Percentiles rank a stretch among this genome's conserved stretches.
Conservation (phyloP, 2,113 vertebrate genomes). For the Notarius quadriscutis region DNA sequence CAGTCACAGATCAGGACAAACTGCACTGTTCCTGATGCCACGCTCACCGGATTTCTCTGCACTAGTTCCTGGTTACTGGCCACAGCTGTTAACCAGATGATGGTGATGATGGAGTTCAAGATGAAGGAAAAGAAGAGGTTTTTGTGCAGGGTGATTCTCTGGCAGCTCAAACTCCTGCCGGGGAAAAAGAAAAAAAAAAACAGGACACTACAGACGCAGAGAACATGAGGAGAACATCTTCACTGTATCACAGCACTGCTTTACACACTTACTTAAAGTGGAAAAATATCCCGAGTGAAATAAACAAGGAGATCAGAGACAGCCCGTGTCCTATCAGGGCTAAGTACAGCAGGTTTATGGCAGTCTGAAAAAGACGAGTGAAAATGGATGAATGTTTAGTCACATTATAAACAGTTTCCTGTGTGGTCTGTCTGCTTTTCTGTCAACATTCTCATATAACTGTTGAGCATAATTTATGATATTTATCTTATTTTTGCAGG, state of each 20-base stretch:
- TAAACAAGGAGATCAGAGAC: constrained; percentile 86
- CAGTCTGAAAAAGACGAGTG: constrained; percentile 78
- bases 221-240: background rate
- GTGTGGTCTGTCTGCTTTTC: background rate
- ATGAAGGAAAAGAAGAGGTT: constrained; percentile 98
- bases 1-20: background rate
- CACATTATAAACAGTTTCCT: constrained; percentile 6
- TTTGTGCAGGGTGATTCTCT: constrained; percentile 97
- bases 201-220: background rate
- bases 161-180: constrained; percentile 93
- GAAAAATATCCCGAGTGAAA: constrained; percentile 95
- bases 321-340: constrained; percentile 95
- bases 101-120: constrained; percentile 91
- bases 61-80: constrained; percentile 91
- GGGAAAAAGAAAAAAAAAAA: background rate
- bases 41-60: constrained; percentile 88
- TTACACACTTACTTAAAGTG: constrained; percentile 92
- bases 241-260: background rate
- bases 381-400: constrained; percentile 7
- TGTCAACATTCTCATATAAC: background rate
- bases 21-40: background rate
- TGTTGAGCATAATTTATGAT: background rate
- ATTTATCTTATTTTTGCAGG: background rate
- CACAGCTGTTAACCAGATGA: constrained; percentile 86
- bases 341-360: constrained; percentile 92